phyloP scores from a whole-genome alignment of 1,140 invertebrate genomes.

The Saccostrea glomerata region DNA sequence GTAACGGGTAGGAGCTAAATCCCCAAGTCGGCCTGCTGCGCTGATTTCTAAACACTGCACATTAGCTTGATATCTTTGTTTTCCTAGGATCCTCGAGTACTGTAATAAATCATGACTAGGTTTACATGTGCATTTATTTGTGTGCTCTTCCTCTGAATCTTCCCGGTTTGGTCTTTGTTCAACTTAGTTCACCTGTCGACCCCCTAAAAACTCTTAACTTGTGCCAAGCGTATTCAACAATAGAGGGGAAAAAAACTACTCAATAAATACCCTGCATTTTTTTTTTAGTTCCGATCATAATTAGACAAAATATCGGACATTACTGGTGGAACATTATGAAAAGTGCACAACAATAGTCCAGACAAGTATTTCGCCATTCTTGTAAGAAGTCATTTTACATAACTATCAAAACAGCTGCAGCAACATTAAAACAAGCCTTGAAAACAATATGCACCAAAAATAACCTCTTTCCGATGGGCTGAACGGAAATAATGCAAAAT shows the following conservation, averaged over 20 bases:
- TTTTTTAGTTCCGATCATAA: slow-evolving; percentile 24
- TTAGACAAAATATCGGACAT: slow-evolving; percentile 33
- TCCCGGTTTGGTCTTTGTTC: slow-evolving; percentile 30
- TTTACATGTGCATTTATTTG: slow-evolving; percentile 38
- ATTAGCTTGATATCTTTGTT: slow-evolving; percentile 38
- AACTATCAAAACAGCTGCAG: slow-evolving; percentile 37
- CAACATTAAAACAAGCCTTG: slow-evolving; percentile 24
- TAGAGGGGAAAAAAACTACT: slow-evolving; percentile 15
- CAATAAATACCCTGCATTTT: slow-evolving; percentile 31
- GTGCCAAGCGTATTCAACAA: slow-evolving; percentile 30
- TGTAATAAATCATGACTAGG: slow-evolving; percentile 33
- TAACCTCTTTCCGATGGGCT: slow-evolving; percentile 2
- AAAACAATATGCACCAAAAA: slow-evolving; percentile 34
- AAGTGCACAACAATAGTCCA: slow-evolving; percentile 26
- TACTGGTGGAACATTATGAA: slow-evolving; percentile 34
- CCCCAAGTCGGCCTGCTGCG: neutral
- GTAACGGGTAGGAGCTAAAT: slow-evolving; percentile 17
- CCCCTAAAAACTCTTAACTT: slow-evolving; percentile 36
- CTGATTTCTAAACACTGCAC: slow-evolving; percentile 35
- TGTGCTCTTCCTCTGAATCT: slow-evolving; percentile 23
- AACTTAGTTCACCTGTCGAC: slow-evolving; percentile 29
- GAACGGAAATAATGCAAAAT: slow-evolving; percentile 19
- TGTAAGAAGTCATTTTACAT: slow-evolving; percentile 35
- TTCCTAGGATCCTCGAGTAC: slow-evolving; percentile 27
- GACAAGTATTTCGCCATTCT: slow-evolving; percentile 26